A percentile compares a stretch with the other conserved stretches of the same genome.
These are phyloP conservation scores for Tinamus guttatus DNA, from an alignment of 2,113 vertebrate species.

Conservation along the genomic window DNA sequence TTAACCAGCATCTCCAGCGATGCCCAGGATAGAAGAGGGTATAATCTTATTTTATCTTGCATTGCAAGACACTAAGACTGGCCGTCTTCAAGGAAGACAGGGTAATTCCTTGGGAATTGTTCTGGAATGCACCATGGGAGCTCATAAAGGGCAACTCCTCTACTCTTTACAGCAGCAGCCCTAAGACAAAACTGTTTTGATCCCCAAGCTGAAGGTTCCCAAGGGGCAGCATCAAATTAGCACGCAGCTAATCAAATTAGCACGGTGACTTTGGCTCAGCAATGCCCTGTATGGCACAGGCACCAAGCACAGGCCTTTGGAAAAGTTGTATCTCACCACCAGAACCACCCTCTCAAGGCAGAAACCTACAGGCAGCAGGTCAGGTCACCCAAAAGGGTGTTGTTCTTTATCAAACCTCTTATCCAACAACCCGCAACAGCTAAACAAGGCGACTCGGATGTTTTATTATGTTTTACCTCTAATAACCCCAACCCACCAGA, in stretches of 20 bases:
- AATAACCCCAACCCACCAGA: not conserved
- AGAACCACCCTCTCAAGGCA: not conserved
- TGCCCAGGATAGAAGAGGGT: not conserved
- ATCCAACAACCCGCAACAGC: not conserved
- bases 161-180: fast-evolving
- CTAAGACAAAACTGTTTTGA: fast-evolving
- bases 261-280: not conserved
- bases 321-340: not conserved
- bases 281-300: not conserved
- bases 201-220: not conserved
- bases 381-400: not conserved
- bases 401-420: not conserved
- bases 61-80: not conserved
- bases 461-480: not conserved
- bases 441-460: not conserved
- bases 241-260: not conserved
- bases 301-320: not conserved
- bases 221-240: not conserved
- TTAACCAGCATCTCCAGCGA: not conserved
- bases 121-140: not conserved
- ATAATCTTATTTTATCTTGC: not conserved
- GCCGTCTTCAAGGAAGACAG: not conserved
- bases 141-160: not conserved
- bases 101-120: fast-evolving
- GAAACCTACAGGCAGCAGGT: not conserved